Base-by-base conservation (phyloP, 2,113 vertebrate genomes). In the Odocoileus hemionus region DNA sequence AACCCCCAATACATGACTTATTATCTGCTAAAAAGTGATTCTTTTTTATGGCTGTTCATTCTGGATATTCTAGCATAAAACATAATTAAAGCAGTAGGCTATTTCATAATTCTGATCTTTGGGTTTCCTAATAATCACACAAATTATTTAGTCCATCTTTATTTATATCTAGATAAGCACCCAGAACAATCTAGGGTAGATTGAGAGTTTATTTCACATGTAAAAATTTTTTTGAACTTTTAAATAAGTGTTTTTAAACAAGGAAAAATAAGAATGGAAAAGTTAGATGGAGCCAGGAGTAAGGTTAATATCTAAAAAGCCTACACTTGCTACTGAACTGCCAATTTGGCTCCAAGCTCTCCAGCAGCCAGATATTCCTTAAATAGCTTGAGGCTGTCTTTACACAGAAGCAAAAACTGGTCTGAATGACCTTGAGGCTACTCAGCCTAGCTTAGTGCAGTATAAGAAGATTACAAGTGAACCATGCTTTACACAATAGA, bases 381-480 rank as follows among this genome's bases (percentile, higher is more conserved):
- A 97, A 97, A 97, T 97, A 98, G 96, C 92, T 96, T 95, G 87
- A 30, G 52, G 50, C 92, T 96, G 54, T 96, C 95, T 96, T 97
- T 67, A 92, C 57, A 91, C 39, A 92, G 84, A 90, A 96, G 94
- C 92, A 85, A 96, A 95, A 88, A 54, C 19, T 43, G 33, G n/a
- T 86, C 54, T 88, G 88, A 93, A 92, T 97, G 98, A 97, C 96
- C 97, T 98, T 96, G 96, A 95, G 76, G 92, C 90, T 88, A 54
- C 39, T 96, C 54, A 94, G 85, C 39, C 86, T 95, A 64, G 60
- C 60, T 64, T 64, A 64, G 30, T 64, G 30, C 16, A 17, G 58
- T 83, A n/a, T 85, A 95, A 76, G 58, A 89, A 97, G 74, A 96
- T 82, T 85, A 57, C 54, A 85, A 85, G 83, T 52, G 96, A 50